Evolutionary conservation across 2,888 invertebrate genomes (phyloP), one percentile per base, ranked within the genome.

Genomic region (Biston stratarius): DNA sequence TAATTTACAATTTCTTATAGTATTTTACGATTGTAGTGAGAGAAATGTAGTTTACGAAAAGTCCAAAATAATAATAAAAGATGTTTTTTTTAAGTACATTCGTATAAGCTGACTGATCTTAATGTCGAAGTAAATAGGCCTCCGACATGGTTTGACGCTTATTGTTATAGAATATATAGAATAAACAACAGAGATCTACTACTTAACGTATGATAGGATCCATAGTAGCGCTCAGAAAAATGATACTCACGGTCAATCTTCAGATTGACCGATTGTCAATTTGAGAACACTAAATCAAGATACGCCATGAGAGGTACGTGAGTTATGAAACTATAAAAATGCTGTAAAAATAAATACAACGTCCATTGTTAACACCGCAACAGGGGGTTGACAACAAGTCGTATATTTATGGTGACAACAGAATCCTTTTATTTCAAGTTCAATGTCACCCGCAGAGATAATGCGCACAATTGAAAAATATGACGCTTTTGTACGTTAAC

Each of bases 361-460:
- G n/a, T 15, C 42, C 56, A 57, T 14, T 24, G 45, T 24, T 40
- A 44, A 51, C 61, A 45, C 63, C 55, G 59, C 59, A 67, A 67
- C 61, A 51, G 49, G 55, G 45, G 47, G 56, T 34, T 60, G 63
- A 61, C 60, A 52, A 61, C 63, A 61, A 44, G 34, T 44, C 59
- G 53, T 61, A 51, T 67, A 62, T 67, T 67, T 62, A 67, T 42
- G 48, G 38, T 51, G 57, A 44, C 61, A 52, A 51, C 51, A 34
- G 47, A 47, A 68, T 60, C 67, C 63, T 63, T 64, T 67, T 59
- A 61, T 61, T 53, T 51, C 67, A 68, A 59, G 74, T 71, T 72
- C 74, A 74, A 70, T 72, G 72, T 71, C 72, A 53, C 40, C 55
- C 56, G 40, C 67, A 15, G 15, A 66, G 47, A 64, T 58, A 69